Conservation (phyloP, 1,140 invertebrate genomes). For the Melanaphis sacchari region DNA sequence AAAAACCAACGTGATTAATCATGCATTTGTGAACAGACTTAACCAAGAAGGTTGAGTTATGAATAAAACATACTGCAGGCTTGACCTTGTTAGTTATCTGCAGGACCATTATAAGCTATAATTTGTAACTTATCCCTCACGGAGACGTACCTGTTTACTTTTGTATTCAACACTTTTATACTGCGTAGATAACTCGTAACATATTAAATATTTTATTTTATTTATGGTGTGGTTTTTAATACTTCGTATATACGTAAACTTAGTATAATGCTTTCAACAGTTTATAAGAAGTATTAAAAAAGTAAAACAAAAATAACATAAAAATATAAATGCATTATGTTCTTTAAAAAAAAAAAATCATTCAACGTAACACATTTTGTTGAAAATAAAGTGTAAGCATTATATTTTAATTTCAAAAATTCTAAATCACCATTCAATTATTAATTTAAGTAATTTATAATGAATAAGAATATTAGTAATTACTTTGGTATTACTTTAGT, state of each 20-base stretch:
- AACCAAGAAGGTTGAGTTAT: background rate
- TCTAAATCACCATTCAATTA: background rate
- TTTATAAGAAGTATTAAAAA: background rate
- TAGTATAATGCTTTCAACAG: background rate
- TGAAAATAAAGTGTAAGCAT: background rate
- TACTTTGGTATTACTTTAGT: background rate
- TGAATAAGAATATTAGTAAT: background rate
- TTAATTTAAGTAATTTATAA: background rate
- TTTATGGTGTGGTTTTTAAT: background rate
- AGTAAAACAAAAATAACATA: background rate
- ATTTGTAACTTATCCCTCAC: background rate
- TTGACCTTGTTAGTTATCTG: background rate
- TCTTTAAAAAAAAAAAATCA: background rate
- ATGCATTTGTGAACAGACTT: conserved; percentile 1
- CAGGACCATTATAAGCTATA: background rate
- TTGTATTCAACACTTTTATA: background rate
- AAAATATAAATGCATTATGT: background rate
- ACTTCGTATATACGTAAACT: background rate
- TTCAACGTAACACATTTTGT: background rate
- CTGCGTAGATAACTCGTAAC: background rate
- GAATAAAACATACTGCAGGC: background rate
- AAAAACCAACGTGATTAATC: background rate
- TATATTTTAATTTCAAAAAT: background rate
- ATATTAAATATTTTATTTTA: background rate
- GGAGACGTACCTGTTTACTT: background rate